These are phyloP conservation scores for Lerista edwardsae DNA, from an alignment of 2,797 vertebrate species.

Conservation along the genomic window DNA sequence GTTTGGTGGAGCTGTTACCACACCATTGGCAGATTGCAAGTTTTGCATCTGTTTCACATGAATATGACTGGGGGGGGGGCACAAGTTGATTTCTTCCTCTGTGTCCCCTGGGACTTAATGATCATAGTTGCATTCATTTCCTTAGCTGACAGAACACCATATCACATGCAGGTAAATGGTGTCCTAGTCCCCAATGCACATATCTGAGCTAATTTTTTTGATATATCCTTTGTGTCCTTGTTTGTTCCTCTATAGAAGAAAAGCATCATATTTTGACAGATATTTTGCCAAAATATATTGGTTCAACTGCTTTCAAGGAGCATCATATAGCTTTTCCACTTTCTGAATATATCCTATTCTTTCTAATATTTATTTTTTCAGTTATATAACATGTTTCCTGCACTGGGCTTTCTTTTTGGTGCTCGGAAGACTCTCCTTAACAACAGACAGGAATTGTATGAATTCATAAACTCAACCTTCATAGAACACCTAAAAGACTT, in stretches of 20 bases:
- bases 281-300: not conserved
- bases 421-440: not conserved
- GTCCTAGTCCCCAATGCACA: too few relatives aligned
- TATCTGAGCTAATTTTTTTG: too few relatives aligned
- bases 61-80: too few relatives aligned
- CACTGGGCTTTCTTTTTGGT: constrained; percentile 6
- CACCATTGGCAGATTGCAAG: too few relatives aligned
- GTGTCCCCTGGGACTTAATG: too few relatives aligned
- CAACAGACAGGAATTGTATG: not conserved
- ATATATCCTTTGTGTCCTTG: not conserved
- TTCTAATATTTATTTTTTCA: not conserved
- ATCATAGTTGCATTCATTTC: too few relatives aligned
- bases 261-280: not conserved
- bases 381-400: constrained; percentile 16
- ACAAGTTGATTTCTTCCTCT: too few relatives aligned
- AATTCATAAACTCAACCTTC: constrained; percentile 1
- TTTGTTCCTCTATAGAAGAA: not conserved
- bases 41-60: too few relatives aligned
- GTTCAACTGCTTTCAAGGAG: not conserved
- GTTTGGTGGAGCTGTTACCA: too few relatives aligned
- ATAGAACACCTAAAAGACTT: not conserved
- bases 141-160: too few relatives aligned
- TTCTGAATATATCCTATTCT: not conserved
- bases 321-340: not conserved
- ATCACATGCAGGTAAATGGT: too few relatives aligned